Evolutionary conservation across 2,797 vertebrate species (phyloP), one percentile per base, ranked within the genome.

Genomic region (Dallia pectoralis): DNA sequence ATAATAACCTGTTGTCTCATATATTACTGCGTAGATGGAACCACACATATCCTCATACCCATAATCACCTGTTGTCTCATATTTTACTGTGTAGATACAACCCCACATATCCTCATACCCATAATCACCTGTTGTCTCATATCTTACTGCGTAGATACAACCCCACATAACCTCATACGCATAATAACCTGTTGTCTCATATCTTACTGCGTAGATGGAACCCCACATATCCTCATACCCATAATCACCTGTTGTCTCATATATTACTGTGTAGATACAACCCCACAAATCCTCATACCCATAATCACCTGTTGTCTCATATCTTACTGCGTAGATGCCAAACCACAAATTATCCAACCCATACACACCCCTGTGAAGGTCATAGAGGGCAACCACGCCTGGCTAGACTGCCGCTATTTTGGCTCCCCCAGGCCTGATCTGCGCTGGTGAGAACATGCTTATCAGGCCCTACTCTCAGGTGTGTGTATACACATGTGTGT

Each of bases 351-450:
- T 72, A 81, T 97, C 11, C 91, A 88, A 0, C 89, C 93, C n/a
- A 93, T 89, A 72, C 96, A 95, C 76, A 95, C 97, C 82, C 84
- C 95, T 64, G 83, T 96, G 49, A 95, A 91, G 85, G 94, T 96
- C 76, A 95, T 94, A 33, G 95, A 97, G 72, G 96, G 96, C 78
- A 95, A 93, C 82, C 91, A 85, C 15, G 92, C 93, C 3, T 91
- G 93, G 4, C 86, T 99, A 4, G 92, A 97, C 77, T 99, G 98
- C 76, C 95, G 93, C 0, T 98, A 93, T 81, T 99, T 99, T 5
- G 98, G 97, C 9, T 98, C 98, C 0, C 98, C 98, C 0, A 93
- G 96, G 69, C 97, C 97, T 70, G 96, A 95, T 0, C 79, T 99
- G 78, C 92, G 96, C 85, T 99, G 98, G 98, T 99, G 93, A 95